Evolutionary conservation across 2,888 invertebrate species (phyloP).

Genomic region (Rhingia campestris): DNA sequence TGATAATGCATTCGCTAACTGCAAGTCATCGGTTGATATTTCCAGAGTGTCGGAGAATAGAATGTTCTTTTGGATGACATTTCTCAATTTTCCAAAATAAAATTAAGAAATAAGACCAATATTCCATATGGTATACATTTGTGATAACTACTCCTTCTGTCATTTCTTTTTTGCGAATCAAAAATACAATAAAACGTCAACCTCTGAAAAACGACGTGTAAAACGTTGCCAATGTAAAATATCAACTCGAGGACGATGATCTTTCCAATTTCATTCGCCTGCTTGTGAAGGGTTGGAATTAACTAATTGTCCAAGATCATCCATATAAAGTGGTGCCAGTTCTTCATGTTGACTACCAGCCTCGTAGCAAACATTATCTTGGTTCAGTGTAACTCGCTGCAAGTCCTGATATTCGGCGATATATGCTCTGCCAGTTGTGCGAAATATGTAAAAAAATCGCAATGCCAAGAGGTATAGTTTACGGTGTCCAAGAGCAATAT

Average conservation of each 20-base stretch:
- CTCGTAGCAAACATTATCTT: constrained; percentile 91
- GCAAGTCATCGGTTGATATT: too few relatives aligned
- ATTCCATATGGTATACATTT: too few relatives aligned
- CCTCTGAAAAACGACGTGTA: too few relatives aligned
- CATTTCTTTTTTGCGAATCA: too few relatives aligned
- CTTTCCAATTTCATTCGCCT: constrained; percentile 86
- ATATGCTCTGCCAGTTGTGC: constrained; percentile 89
- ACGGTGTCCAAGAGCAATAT: too few relatives aligned
- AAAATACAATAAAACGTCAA: too few relatives aligned
- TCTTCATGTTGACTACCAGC: constrained; percentile 88
- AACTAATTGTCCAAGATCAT: constrained; percentile 91
- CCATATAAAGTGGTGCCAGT: constrained; percentile 89
- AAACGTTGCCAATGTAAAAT: constrained; percentile 90
- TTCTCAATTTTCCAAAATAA: too few relatives aligned
- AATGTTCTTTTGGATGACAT: too few relatives aligned
- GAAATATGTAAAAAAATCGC: constrained; percentile 93
- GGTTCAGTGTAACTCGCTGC: constrained; percentile 89
- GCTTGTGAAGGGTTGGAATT: constrained; percentile 90
- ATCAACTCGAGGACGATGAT: constrained; percentile 89
- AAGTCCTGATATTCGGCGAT: constrained; percentile 94
- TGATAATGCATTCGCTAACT: too few relatives aligned
- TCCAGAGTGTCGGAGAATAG: too few relatives aligned
- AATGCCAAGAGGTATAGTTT: constrained; percentile 88
- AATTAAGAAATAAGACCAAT: too few relatives aligned
- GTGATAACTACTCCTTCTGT: too few relatives aligned